Base-by-base conservation (phyloP, 2,113 vertebrate species). In the Solea senegalensis region DNA sequence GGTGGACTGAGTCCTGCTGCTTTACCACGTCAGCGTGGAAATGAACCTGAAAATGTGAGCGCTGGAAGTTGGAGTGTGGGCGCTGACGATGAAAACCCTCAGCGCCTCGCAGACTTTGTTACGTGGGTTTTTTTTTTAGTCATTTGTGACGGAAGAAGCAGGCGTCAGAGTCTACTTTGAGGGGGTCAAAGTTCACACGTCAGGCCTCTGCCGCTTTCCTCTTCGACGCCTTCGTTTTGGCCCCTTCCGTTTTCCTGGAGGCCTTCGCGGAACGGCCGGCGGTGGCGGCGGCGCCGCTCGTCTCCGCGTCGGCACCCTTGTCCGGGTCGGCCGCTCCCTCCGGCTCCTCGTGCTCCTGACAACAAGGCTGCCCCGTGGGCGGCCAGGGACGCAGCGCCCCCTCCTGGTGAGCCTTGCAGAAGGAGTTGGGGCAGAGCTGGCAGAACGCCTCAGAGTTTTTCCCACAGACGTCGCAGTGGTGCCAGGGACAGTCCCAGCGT, bases 401-500 rank as follows among this genome's bases (percentile, higher is more conserved):
- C 0, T 96, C 95, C 66, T 96, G 93, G 88, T 99, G 97, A 9
- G 93, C 94, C 92, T 96, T 97, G 91, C 98, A 99, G 88, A 98
- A 97, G 11, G 98, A 99, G 83, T 99, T 99, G 79, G 98, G 98
- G 89, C 98, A 99, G 60, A 97, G 93, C 85, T 97, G 95, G 90
- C 98, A 99, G 84, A 97, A 99, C 0, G 93, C 93, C 49, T 95
- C 93, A 0, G 98, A 98, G 65, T 95, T 96, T 12, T 95, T 97
- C 81, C 98, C 97, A 16, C 97, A 99, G 51, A 97, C 96, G 50
- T 99, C 98, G 59, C 98, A 99, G 91, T 99, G 98, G 65, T 99
- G 98, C 97, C 98, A 99, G 3, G 98, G 98, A 71, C 98, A 99
- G 60, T 98, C 97, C 98, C 98, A 99, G 69, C 97, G 98, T 1